phyloP scores from a whole-genome alignment of 2,888 invertebrate species.

The Latrodectus elegans region DNA sequence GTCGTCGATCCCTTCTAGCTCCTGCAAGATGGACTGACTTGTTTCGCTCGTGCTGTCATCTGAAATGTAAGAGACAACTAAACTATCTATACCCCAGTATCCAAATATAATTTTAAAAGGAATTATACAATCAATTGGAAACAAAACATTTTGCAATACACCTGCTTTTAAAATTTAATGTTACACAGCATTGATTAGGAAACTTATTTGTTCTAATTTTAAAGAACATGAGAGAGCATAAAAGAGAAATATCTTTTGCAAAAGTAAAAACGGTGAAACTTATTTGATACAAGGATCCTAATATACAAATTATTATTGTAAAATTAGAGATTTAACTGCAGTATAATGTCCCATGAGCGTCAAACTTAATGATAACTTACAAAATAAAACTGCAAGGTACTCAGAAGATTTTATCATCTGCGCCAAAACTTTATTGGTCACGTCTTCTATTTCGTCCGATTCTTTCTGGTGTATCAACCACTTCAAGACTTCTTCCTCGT shows the following conservation, averaged over 20 bases:
- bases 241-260: no score
- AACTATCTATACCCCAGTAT: no score
- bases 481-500: constrained; percentile 71
- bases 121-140: no score
- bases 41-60: constrained; percentile 46
- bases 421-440: constrained; percentile 71
- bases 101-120: no score
- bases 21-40: constrained; percentile 84
- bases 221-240: no score
- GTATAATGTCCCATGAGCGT: no score
- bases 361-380: constrained; percentile 64
- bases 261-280: neutral
- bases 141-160: no score
- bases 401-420: constrained; percentile 71
- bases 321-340: no score
- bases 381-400: constrained; percentile 71
- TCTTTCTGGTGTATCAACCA: constrained; percentile 71
- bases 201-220: no score
- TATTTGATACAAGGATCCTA: neutral
- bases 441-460: constrained; percentile 72
- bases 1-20: constrained; percentile 94
- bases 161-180: no score
- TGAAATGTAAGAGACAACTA: neutral
- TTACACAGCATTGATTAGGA: no score
- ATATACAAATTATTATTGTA: no score